These are phyloP conservation scores for Sympetrum striolatum DNA, from an alignment of 2,888 invertebrate species.

Conservation along the genomic window DNA sequence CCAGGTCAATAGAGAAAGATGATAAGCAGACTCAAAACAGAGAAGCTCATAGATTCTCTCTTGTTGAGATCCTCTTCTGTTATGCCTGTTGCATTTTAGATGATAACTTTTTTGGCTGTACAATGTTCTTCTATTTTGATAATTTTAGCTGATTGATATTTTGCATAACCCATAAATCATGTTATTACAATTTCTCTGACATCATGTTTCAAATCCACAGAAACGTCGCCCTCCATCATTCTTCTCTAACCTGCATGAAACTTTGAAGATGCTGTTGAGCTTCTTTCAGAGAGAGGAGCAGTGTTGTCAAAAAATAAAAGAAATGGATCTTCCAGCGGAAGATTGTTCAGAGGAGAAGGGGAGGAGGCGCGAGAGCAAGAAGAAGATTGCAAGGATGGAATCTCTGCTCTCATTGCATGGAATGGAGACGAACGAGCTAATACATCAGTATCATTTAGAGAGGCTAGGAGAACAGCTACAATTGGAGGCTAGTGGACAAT, in stretches of 20 bases:
- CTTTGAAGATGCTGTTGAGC: conserved; percentile 82
- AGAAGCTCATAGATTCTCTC: too few relatives aligned
- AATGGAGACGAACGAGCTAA: conserved; percentile 85
- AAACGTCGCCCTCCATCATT: conserved; percentile 91
- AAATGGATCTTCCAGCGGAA: conserved; percentile 65
- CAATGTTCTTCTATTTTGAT: too few relatives aligned
- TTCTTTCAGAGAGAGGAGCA: conserved; percentile 82
- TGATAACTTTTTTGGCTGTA: too few relatives aligned
- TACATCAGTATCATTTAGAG: conserved; percentile 78
- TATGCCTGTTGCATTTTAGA: too few relatives aligned
- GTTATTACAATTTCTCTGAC: too few relatives aligned
- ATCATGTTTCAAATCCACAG: conserved; percentile 58
- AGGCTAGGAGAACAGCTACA: conserved; percentile 72
- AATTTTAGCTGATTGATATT: too few relatives aligned
- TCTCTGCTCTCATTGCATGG: conserved; percentile 81
- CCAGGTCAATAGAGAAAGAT: too few relatives aligned
- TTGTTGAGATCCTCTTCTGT: too few relatives aligned
- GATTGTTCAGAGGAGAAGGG: conserved; percentile 66
- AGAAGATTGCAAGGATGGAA: conserved; percentile 57
- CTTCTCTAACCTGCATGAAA: conserved; percentile 87
- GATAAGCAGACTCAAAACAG: too few relatives aligned
- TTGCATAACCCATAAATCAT: too few relatives aligned
- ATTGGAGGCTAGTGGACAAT: conserved; percentile 58
- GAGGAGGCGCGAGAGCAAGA: conserved; percentile 57
- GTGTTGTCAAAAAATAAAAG: conserved; percentile 75